phyloP scores from a whole-genome alignment of 64 coral and sea anemone species.

The Actinia equina region DNA sequence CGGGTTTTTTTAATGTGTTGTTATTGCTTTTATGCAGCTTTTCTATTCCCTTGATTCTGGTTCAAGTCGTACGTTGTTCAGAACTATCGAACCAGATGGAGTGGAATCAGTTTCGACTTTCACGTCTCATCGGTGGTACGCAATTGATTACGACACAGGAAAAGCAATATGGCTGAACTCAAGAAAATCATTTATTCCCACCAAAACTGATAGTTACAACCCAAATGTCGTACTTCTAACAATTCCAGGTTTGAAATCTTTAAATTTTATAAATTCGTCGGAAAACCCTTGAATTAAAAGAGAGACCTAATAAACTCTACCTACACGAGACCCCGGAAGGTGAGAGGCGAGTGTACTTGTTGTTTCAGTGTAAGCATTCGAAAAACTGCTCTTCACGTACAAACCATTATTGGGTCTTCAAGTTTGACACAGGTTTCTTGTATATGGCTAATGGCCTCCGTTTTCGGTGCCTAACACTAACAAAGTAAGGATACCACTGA shows the following conservation, averaged over 20 bases:
- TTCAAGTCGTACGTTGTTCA: neutral
- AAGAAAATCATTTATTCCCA: slow-evolving; percentile 8
- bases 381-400: no score
- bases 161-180: slow-evolving; percentile 38
- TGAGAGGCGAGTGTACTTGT: no score
- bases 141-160: slow-evolving; percentile 33
- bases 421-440: no score
- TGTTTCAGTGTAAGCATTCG: no score
- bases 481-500: no score
- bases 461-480: no score
- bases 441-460: no score
- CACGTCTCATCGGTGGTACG: slow-evolving; percentile 55
- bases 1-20: neutral
- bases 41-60: neutral
- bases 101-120: slow-evolving; percentile 29
- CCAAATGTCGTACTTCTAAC: slow-evolving; percentile 43
- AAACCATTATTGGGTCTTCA: no score
- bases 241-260: slow-evolving; percentile 32
- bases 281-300: no score
- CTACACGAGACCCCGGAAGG: no score
- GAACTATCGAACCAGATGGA: slow-evolving; percentile 34
- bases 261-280: neutral
- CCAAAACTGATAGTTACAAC: neutral
- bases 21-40: neutral
- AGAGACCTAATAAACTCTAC: no score